Conservation (phyloP, 1,140 invertebrate genomes). For the Leptinotarsa lineolata region DNA sequence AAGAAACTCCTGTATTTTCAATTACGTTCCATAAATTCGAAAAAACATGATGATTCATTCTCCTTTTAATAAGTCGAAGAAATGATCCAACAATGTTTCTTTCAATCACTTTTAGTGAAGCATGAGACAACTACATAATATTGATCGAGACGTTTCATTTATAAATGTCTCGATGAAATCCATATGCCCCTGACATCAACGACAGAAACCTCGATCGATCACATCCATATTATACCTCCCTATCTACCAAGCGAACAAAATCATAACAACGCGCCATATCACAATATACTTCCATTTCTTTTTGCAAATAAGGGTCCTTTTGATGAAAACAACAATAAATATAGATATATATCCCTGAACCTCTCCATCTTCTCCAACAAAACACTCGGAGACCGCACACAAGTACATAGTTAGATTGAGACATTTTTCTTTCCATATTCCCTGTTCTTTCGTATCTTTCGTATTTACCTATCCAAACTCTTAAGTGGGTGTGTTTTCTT, state of each 20-base stretch:
- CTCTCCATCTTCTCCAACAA: conserved; percentile 5
- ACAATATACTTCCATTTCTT: background rate
- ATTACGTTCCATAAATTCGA: too few relatives aligned
- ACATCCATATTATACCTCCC: background rate
- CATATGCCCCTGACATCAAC: too few relatives aligned
- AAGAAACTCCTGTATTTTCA: too few relatives aligned
- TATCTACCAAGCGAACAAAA: background rate
- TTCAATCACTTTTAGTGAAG: too few relatives aligned
- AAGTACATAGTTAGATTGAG: background rate
- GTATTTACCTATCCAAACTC: background rate
- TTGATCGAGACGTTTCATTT: too few relatives aligned
- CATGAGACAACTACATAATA: too few relatives aligned
- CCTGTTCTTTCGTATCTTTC: background rate
- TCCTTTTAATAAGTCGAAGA: too few relatives aligned
- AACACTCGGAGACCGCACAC: background rate
- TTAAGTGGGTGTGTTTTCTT: background rate
- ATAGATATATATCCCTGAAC: background rate
- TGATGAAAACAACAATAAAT: conserved; percentile 3
- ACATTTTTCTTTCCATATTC: background rate
- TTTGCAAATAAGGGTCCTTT: conserved; percentile 5
- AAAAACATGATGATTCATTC: too few relatives aligned
- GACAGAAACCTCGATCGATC: too few relatives aligned
- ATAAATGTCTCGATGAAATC: too few relatives aligned
- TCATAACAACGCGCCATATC: background rate
- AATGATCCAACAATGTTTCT: too few relatives aligned